A percentile compares a stretch with the other conserved stretches of the same genome.
These are phyloP conservation scores for Geotrypetes seraphini DNA, from an alignment of 2,797 vertebrate species.

Conservation along the genomic window DNA sequence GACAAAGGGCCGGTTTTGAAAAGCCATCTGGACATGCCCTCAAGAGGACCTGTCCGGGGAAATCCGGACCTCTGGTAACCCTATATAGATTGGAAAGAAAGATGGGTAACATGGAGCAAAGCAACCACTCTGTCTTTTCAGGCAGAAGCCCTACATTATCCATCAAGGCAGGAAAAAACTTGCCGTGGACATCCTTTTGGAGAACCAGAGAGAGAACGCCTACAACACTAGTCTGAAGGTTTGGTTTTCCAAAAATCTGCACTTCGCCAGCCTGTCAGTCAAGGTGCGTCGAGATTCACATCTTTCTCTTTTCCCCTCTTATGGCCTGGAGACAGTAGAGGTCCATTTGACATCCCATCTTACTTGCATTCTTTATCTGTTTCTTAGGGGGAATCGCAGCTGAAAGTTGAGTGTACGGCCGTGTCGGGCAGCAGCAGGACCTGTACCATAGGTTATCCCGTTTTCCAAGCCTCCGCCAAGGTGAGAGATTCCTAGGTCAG, in stretches of 20 bases:
- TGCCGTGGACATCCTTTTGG: constrained; percentile 64
- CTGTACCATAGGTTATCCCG: constrained; percentile 78
- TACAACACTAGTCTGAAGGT: constrained; percentile 80
- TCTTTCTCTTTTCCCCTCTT: too few relatives aligned
- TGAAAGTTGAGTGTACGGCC: constrained; percentile 74
- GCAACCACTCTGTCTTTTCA: constrained; percentile 25
- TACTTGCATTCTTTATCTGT: too few relatives aligned
- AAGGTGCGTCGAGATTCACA: neutral
- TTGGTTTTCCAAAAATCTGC: constrained; percentile 77
- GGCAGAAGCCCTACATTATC: constrained; percentile 76
- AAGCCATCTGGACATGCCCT: too few relatives aligned
- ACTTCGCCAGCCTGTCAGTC: constrained; percentile 82
- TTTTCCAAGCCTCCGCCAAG: constrained; percentile 74
- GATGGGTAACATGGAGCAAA: too few relatives aligned
- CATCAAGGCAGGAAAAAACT: constrained; percentile 66
- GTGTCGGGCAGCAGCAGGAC: constrained; percentile 56
- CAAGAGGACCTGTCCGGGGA: too few relatives aligned
- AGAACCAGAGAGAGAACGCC: constrained; percentile 82
- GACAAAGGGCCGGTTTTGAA: too few relatives aligned
- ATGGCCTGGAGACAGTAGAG: too few relatives aligned
- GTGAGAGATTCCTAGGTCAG: constrained; percentile 38
- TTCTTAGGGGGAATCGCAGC: constrained; percentile 58
- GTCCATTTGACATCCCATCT: too few relatives aligned
- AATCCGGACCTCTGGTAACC: too few relatives aligned
- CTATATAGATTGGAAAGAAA: too few relatives aligned